A percentile compares a stretch with the other conserved stretches of the same genome.
phyloP scores from a whole-genome alignment of 2,888 invertebrate species.

The Sipha maydis region DNA sequence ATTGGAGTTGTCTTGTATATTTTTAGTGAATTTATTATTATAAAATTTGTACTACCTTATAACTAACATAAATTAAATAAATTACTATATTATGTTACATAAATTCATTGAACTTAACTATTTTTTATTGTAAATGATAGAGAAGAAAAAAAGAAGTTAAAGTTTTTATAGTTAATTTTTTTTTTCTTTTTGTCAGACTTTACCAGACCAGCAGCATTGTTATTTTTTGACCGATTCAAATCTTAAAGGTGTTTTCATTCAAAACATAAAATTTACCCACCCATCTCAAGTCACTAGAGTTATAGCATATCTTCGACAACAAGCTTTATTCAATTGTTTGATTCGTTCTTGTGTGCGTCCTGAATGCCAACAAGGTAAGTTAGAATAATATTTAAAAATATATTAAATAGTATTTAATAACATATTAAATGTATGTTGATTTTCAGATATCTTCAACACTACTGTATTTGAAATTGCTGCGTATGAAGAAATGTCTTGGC shows the following conservation, averaged over 20 bases:
- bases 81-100: too few species aligned
- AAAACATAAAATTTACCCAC: conserved; percentile 90
- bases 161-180: not conserved
- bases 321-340: conserved; percentile 90
- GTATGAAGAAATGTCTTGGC: conserved; percentile 75
- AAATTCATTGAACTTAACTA: too few species aligned
- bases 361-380: conserved; percentile 79
- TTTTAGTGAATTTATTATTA: too few species aligned
- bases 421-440: conserved; percentile 33
- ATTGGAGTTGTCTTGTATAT: too few species aligned
- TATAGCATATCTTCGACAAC: conserved; percentile 84
- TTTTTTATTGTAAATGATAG: too few species aligned
- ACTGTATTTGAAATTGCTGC: conserved; percentile 82
- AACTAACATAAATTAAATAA: too few species aligned
- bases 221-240: conserved; percentile 90
- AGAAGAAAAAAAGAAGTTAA: too few species aligned
- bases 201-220: conserved; percentile 93
- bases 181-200: conserved; percentile 72
- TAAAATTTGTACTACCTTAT: too few species aligned
- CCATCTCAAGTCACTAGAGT: conserved; percentile 92
- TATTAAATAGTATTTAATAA: not conserved
- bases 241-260: conserved; percentile 80
- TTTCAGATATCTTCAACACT: conserved; percentile 67
- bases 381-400: not conserved
- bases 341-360: conserved; percentile 88